A percentile compares a stretch with the other conserved stretches of the same genome.
Conservation (phyloP, 2,888 invertebrate genomes). For the Machimus rusticus region DNA sequence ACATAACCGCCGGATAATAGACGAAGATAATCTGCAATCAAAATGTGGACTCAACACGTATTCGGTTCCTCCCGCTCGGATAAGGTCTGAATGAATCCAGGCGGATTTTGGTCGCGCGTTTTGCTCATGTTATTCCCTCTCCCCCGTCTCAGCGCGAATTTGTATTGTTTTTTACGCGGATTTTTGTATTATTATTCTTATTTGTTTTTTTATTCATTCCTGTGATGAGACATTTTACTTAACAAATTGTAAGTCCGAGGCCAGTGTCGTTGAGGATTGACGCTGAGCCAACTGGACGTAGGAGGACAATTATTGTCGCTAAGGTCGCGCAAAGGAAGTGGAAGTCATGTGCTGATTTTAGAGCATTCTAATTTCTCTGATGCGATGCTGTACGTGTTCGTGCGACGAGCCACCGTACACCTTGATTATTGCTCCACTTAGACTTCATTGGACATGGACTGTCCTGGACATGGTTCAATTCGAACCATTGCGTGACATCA, state of each 20-base stretch:
- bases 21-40: constrained; percentile 34
- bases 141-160: too few relatives aligned
- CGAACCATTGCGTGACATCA: neutral
- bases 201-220: neutral
- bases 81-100: constrained; percentile 17
- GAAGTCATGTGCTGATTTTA: constrained; percentile 12
- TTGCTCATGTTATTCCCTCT: neutral
- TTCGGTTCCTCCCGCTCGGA: neutral
- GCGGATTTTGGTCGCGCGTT: constrained; percentile 9
- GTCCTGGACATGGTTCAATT: neutral
- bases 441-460: neutral
- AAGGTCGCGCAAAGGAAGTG: constrained; percentile 35
- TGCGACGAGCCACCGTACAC: neutral
- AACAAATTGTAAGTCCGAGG: constrained; percentile 24
- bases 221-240: constrained; percentile 31
- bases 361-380: neutral
- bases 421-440: neutral
- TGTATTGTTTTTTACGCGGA: neutral
- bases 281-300: neutral
- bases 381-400: neutral
- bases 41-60: constrained; percentile 30
- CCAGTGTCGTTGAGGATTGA: constrained; percentile 18
- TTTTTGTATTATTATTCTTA: neutral
- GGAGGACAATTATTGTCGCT: constrained; percentile 32
- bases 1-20: constrained; percentile 13